Evolutionary conservation across 2,888 invertebrate species (phyloP).

Genomic region (Agonopterix arenella): DNA sequence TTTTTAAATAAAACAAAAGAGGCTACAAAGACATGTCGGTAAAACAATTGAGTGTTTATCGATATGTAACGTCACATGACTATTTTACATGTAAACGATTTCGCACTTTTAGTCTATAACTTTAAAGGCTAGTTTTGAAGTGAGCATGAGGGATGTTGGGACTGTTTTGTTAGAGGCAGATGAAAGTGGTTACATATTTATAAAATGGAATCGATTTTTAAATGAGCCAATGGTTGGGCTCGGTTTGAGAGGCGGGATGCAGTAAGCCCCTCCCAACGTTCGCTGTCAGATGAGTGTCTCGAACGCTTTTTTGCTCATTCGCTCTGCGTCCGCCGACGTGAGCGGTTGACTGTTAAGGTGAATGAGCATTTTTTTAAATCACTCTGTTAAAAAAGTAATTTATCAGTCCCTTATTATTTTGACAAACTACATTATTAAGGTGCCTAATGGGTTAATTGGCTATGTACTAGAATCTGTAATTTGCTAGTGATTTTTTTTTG

Average conservation of each 20-base stretch:
- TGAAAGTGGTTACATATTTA: constrained; percentile 74
- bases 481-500: too few species aligned
- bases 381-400: too few species aligned
- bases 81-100: constrained; percentile 20
- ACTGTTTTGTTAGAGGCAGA: constrained; percentile 30
- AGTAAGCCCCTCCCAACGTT: constrained; percentile 55
- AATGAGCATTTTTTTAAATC: background rate
- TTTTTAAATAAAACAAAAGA: constrained; percentile 74
- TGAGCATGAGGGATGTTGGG: constrained; percentile 2
- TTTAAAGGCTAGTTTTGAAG: too few species aligned
- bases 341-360: constrained; percentile 23
- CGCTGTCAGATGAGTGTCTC: constrained; percentile 64
- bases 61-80: constrained; percentile 36
- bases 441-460: too few species aligned
- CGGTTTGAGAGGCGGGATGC: constrained; percentile 56
- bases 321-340: constrained; percentile 46
- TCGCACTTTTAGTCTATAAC: constrained; percentile 18
- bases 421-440: too few species aligned
- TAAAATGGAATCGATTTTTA: constrained; percentile 77
- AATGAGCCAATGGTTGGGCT: constrained; percentile 66
- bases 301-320: constrained; percentile 63
- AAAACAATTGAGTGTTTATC: constrained; percentile 64
- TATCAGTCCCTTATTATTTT: too few species aligned
- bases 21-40: constrained; percentile 69
- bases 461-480: too few species aligned